Base-by-base conservation (phyloP, 2,797 vertebrate genomes). In the Chromis chromis region DNA sequence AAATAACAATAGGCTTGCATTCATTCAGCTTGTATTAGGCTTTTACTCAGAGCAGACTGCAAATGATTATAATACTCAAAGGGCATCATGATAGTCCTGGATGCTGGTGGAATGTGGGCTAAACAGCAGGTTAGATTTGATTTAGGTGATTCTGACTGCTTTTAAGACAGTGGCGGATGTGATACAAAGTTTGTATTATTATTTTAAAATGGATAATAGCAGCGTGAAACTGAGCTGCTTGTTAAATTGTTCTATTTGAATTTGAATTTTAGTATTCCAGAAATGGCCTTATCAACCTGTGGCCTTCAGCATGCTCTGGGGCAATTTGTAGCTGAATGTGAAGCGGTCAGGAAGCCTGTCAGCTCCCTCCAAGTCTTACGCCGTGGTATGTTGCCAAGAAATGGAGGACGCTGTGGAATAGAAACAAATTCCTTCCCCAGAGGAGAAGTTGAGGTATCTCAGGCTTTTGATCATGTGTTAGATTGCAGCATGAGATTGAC, bases 61-160 rank as follows among this genome's bases (percentile, higher is more conserved):
- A 82, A 82, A 54, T 78, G 54, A 86, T 87, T 81, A 67, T 57
- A 79, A 82, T 71, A 55, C 70, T 36, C 69, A 88, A 86, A 78
- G 56, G 46, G 65, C 55, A 79, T 83, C 58, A 58, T 55, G 56
- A 66, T 65, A 48, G 74, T 82, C 66, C 54, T 50, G 65, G 61
- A 65, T 39, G 61, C 65, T 17, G 6, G 53, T 59, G 63, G 80
- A 52, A 46, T 55, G 16, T 24, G 55, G 36, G 42, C 52, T 76
- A 42, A 75, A 62, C 42, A 69, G 3, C 40, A 33, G 31, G 8
- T 17, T 36, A 57, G 33, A 56, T 65, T 52, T 28, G 21, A 57
- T 69, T 79, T 44, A 4, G 14, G 36, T 65, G 22, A 56, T 49
- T 57, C 21, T 6, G 0, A 8, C 46, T 55, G 44, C 40, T 11